phyloP scores from a whole-genome alignment of 2,113 vertebrate species.

The Chaetodon trifascialis region DNA sequence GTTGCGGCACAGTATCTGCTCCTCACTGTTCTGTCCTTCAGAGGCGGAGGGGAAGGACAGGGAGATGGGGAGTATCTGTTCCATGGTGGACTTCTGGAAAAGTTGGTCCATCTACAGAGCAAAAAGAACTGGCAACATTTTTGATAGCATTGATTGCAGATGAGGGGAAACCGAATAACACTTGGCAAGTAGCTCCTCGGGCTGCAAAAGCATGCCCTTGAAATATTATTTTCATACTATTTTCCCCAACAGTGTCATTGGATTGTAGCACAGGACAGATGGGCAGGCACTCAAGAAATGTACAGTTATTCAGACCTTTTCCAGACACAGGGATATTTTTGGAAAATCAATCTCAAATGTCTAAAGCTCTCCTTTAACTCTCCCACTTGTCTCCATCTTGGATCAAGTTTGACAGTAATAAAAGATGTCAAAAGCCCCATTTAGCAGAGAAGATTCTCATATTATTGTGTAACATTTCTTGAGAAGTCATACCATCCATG shows the following conservation, averaged over 20 bases:
- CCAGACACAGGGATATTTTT: background rate
- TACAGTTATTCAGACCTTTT: background rate
- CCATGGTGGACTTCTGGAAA: conserved; percentile 49
- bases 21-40: conserved; percentile 76
- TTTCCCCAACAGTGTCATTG: background rate
- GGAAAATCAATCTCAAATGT: background rate
- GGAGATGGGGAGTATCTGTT: conserved; percentile 46
- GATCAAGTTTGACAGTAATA: background rate
- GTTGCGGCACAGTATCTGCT: conserved; percentile 66
- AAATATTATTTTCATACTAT: conserved; percentile 40
- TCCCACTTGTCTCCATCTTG: background rate
- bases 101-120: conserved; percentile 26
- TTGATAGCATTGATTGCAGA: conserved; percentile 43
- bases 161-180: conserved; percentile 35
- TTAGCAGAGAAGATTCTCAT: background rate
- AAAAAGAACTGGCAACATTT: conserved; percentile 9
- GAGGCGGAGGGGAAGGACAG: conserved; percentile 35
- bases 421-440: background rate
- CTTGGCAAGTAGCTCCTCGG: background rate
- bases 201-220: conserved; percentile 41
- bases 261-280: background rate
- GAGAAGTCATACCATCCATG: too few relatives aligned
- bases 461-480: too few relatives aligned
- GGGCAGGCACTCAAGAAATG: background rate
- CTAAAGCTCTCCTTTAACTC: background rate